Base-by-base conservation (phyloP, 37 sponge, comb jelly and placozoan species). In the Beroe forskalii region DNA sequence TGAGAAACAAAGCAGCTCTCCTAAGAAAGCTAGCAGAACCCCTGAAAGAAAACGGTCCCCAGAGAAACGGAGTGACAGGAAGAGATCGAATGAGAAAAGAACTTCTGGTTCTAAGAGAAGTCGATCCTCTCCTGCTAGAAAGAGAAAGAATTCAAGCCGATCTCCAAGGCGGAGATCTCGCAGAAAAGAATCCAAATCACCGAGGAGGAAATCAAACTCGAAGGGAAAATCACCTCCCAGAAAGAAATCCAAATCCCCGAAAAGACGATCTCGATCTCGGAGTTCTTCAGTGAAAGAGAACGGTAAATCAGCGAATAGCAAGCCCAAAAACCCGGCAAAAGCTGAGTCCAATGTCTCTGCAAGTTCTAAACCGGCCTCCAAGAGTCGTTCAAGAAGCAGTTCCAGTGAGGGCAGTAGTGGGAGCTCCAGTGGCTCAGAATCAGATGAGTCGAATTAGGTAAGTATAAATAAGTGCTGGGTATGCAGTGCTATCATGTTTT, bases 131-230 rank as follows among this genome's bases (percentile, higher is more conserved):
- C 33, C 75, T 17, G 39, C 75, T 3, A 3, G 75, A 30, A 72
- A 72, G 35, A 32, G 38, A 32, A 32, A 32, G 30, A 72, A 72
- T 36, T 17, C 8, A 72, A 36, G 39, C 1, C 75, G 75, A 72
- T 72, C 75, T 19, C 75, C 75, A 35, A 3, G 9, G 40, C 28
- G 40, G 30, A 32, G 30, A 72, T 32, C 75, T 72, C 75, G 75
- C 19, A 72, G 40, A 12, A 72, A 39, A 20, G 35, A 32, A 39
- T 63, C 66, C 2, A 36, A 39, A 72, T 72, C 75, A 72, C 75
- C 38, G 14, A 32, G 30, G 28, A 6, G 6, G n/a, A 66, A 14
- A 14, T 55, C 60, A 55, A 55, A n/a, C n/a, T n/a, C n/a, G n/a
- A 55, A 55, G 60, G 17, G 9, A 17, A 17, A 9, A 9, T 17